These are phyloP conservation scores for sheep (Ovis aries) DNA, from an alignment of 2,113 vertebrate species.

Conservation along the genomic window DNA sequence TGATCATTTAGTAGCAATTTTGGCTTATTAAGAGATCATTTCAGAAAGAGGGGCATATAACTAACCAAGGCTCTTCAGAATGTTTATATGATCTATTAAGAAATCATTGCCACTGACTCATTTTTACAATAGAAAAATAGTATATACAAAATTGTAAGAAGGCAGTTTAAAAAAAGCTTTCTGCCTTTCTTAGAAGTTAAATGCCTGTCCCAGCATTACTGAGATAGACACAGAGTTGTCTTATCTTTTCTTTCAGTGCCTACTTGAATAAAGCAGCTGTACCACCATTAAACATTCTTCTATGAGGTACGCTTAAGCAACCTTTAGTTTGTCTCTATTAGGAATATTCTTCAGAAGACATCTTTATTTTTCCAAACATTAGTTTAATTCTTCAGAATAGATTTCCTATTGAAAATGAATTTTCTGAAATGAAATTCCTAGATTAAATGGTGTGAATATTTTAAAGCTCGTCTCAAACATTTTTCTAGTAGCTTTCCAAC, in stretches of 20 bases:
- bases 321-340: background rate
- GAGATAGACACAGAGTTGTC: background rate
- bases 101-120: background rate
- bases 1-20: background rate
- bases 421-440: constrained; percentile 53
- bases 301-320: too few relatives aligned
- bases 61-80: background rate
- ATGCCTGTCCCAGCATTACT: background rate
- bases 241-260: background rate
- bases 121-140: background rate
- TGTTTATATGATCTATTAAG: background rate
- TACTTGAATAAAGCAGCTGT: background rate
- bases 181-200: background rate
- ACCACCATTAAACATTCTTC: background rate
- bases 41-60: background rate
- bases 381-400: constrained; percentile 26
- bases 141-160: background rate
- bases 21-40: background rate
- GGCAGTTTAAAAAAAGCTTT: background rate
- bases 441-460: constrained; percentile 55
- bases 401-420: background rate
- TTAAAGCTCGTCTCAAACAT: constrained; percentile 32
- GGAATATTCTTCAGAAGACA: background rate
- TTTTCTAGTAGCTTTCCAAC: constrained; percentile 41
- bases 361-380: constrained; percentile 14